Conservation (phyloP, 1,140 invertebrate species). For the Sinonovacula constricta region DNA sequence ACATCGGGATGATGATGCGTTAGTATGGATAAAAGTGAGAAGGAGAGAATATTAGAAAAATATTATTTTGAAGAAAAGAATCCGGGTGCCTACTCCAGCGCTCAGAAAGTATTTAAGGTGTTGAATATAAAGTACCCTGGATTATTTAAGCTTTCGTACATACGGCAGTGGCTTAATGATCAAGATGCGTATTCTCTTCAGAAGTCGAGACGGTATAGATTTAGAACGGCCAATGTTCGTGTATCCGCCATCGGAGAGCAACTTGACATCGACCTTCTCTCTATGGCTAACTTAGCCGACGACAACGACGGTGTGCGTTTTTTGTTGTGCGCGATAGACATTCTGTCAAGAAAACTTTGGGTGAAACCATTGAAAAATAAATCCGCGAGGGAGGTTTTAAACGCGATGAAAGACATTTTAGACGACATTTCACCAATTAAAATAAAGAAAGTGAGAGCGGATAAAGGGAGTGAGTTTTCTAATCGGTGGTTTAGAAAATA, state of each 20-base stretch:
- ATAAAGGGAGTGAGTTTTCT: not conserved
- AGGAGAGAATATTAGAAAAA: slow-evolving; percentile 3
- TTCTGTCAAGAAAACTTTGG: slow-evolving; percentile 1
- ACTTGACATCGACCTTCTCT: slow-evolving; percentile 47
- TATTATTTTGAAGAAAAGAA: slow-evolving; percentile 24
- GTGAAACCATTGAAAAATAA: slow-evolving; percentile 17
- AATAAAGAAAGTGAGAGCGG: not conserved
- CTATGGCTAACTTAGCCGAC: slow-evolving; percentile 41
- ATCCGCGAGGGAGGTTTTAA: slow-evolving; percentile 42
- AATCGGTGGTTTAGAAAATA: not conserved
- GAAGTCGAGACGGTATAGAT: slow-evolving; percentile 1
- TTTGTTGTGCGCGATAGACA: slow-evolving; percentile 19
- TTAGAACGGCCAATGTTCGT: slow-evolving; percentile 37
- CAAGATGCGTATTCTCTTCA: slow-evolving; percentile 41
- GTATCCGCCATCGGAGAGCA: slow-evolving; percentile 34
- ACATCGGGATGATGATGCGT: no score
- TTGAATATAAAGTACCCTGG: slow-evolving; percentile 18
- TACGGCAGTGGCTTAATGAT: slow-evolving; percentile 29
- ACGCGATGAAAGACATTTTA: slow-evolving; percentile 17
- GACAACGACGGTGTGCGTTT: slow-evolving; percentile 32
- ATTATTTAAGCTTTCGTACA: not conserved
- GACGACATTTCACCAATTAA: not conserved
- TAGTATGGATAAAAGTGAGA: no score
- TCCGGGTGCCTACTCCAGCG: not conserved
- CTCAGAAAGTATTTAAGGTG: slow-evolving; percentile 5